Conservation (phyloP, 2,888 invertebrate genomes). For the Macaria liturata region DNA sequence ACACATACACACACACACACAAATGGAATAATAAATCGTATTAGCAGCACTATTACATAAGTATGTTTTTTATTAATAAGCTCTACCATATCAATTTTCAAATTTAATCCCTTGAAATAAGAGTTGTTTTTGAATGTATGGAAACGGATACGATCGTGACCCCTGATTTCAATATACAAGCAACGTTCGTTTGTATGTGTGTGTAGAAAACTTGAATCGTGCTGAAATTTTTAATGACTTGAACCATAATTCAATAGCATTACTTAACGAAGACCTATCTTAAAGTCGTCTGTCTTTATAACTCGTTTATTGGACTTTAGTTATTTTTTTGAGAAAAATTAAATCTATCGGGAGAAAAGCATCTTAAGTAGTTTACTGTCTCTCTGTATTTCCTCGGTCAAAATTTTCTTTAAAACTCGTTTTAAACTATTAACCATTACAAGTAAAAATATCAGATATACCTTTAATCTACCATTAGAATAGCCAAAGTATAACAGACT, state of each 20-base stretch:
- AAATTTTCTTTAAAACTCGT: no score
- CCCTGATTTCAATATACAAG: constrained; percentile 55
- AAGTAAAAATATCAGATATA: no score
- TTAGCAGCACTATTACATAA: constrained; percentile 48
- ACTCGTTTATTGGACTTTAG: no score
- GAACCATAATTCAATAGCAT: constrained; percentile 20
- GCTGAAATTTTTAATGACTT: constrained; percentile 29
- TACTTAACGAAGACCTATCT: no score
- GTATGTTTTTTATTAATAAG: constrained; percentile 34
- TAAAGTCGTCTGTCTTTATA: constrained; percentile 20
- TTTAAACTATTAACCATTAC: no score
- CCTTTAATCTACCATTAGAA: no score
- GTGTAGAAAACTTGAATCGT: constrained; percentile 43
- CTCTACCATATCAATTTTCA: constrained; percentile 20
- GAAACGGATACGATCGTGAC: constrained; percentile 40
- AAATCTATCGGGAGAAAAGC: no score
- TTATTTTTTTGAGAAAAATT: no score
- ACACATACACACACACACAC: constrained; percentile 33
- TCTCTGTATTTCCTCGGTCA: no score
- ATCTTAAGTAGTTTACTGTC: no score
- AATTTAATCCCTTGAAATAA: constrained; percentile 26
- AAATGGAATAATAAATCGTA: constrained; percentile 44
- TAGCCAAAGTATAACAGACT: no score
- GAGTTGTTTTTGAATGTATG: constrained; percentile 26
- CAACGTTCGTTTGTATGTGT: constrained; percentile 48